phyloP scores from a whole-genome alignment of 2,113 vertebrate genomes.

The Brienomyrus longianalis region DNA sequence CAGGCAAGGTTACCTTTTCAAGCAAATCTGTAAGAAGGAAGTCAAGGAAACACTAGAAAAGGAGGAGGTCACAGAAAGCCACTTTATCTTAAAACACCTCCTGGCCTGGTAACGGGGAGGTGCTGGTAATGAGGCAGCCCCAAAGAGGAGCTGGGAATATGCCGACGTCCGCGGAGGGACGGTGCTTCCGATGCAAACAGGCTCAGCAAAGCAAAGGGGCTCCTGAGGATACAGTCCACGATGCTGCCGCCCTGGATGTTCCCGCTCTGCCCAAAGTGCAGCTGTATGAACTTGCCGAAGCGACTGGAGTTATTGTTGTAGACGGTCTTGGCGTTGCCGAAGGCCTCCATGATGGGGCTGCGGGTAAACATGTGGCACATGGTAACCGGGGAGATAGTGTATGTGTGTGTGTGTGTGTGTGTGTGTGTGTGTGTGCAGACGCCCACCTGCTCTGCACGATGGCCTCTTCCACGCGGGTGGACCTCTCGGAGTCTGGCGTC shows the following conservation, averaged over 20 bases:
- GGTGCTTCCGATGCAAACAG: not conserved
- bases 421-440: not conserved
- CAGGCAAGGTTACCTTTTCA: slow-evolving; percentile 55
- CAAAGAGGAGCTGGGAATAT: not conserved
- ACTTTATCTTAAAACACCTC: not conserved
- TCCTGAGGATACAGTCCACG: slow-evolving; percentile 75
- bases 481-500: slow-evolving; percentile 61
- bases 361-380: slow-evolving; percentile 11
- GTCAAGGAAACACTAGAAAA: slow-evolving; percentile 39
- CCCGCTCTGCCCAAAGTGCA: slow-evolving; percentile 80
- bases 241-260: slow-evolving; percentile 86
- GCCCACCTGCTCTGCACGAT: slow-evolving; percentile 86
- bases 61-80: not conserved
- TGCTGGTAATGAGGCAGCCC: not conserved
- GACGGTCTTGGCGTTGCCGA: slow-evolving; percentile 84
- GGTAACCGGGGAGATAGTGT: not conserved
- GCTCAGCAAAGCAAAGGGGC: not conserved
- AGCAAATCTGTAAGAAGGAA: slow-evolving; percentile 54
- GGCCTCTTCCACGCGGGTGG: slow-evolving; percentile 74
- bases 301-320: slow-evolving; percentile 93
- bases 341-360: slow-evolving; percentile 86
- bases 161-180: not conserved
- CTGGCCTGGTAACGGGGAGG: not conserved
- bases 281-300: slow-evolving; percentile 87
- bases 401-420: not conserved